Base-by-base conservation (phyloP, 2,888 invertebrate species). In the Bimastos eiseni region DNA sequence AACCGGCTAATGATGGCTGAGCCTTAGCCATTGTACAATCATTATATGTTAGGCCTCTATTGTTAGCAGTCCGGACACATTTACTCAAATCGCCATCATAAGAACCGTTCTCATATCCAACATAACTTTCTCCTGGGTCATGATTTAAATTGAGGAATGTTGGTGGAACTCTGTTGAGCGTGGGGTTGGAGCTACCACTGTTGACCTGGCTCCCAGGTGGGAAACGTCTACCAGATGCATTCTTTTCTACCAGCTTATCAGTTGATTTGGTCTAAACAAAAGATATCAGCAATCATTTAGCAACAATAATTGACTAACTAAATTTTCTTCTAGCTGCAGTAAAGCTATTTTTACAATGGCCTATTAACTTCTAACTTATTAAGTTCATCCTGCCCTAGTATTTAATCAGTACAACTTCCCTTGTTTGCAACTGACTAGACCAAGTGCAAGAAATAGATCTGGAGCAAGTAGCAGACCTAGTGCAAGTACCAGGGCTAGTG, bases 1-100 rank as follows among this genome's bases (percentile, higher is more conserved):
- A 41, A 4, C 92, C 92, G 11, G 92, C 92, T 15, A 92, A 84
- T 2, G 90, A 88, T 3, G 91, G 91, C 89, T 92, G 92, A 24
- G 44, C 92, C 41, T 70, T 30, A 11, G 86, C 49, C 89, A 90
- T 36, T 3, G 30, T 70, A 17, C 70, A 70, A n/a, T 70, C 70
- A n/a, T 3, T 70, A 70, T 70, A n/a, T n/a, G 89, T 11, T 6
- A 49, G 41, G 33, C 88, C 89, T 24, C 37, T 55, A 49, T 91
- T 84, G 38, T 89, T 88, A 30, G 89, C 21, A 44, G 33, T 91
- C 90, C 4, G 91, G 70, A 70, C 91, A 21, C 88, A 36, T 38
- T 91, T 91, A 38, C 89, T 88, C 55, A 86, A 91, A 30, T 70
- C 83, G 15, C 55, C 49, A 33, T 91, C 88, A 36, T 36, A n/a